A percentile compares a stretch with the other conserved stretches of the same genome.
phyloP scores from a whole-genome alignment of 1,140 invertebrate species.

The Pseudomyrmex gracilis region DNA sequence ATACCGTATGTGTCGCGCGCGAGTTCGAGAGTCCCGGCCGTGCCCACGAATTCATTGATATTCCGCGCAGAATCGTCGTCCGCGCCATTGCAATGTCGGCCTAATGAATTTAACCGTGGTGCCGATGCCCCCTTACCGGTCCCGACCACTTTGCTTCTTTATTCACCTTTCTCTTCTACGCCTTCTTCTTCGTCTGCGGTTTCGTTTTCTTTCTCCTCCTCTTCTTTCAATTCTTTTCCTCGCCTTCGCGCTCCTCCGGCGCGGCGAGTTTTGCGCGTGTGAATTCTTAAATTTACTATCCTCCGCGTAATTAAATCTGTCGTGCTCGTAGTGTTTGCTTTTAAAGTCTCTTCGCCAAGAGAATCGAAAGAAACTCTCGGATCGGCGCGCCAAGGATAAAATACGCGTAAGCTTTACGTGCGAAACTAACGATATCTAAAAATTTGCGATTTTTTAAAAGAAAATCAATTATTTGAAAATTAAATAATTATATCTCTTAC shows the following conservation, averaged over 20 bases:
- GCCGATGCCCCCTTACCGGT: slow-evolving; percentile 47
- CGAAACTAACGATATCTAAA: neutral
- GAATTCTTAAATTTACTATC: slow-evolving; percentile 63
- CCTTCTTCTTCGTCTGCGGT: neutral
- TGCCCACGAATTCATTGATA: slow-evolving; percentile 69
- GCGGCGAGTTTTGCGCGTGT: neutral
- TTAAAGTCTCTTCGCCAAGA: neutral
- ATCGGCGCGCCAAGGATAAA: neutral
- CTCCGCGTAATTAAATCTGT: slow-evolving; percentile 46
- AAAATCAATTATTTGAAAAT: neutral
- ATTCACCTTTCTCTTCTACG: neutral
- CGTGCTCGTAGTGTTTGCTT: neutral
- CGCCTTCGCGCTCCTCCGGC: neutral
- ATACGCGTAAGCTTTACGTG: neutral
- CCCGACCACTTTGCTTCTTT: slow-evolving; percentile 49
- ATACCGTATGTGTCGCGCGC: slow-evolving; percentile 49
- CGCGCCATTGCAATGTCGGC: slow-evolving; percentile 67
- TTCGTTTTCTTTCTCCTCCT: slow-evolving; percentile 10
- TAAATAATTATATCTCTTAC: too few relatives aligned
- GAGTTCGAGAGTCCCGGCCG: neutral
- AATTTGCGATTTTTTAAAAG: neutral
- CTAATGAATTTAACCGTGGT: slow-evolving; percentile 71
- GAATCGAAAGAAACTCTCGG: neutral
- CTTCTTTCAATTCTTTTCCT: neutral
- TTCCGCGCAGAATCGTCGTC: slow-evolving; percentile 65